Evolutionary conservation across 2,797 vertebrate genomes (phyloP), one percentile per base, ranked within the genome.

Genomic region (Pangasius mekongensis): DNA sequence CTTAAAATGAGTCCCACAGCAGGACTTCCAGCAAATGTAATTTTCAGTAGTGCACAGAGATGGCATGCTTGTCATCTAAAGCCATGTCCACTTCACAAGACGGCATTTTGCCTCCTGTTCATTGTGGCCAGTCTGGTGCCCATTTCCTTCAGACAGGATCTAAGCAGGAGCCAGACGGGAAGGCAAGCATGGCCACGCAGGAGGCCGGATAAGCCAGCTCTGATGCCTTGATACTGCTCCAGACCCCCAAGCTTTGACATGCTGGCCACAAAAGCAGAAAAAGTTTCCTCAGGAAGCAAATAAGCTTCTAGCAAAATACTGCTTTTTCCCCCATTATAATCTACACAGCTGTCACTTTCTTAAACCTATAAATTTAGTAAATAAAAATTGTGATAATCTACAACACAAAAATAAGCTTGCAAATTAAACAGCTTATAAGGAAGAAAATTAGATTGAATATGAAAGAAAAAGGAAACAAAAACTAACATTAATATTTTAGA

Each of bases 151-250:
- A 93, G 93, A 94, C 92, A 89, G 91, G 91, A 93, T 91, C 91
- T 93, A 92, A 92, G 94, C 91, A 92, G 93, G 94, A 95, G 93
- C 94, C 94, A 94, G 94, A 94, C 93, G 91, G 94, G 92, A 92
- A 92, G 93, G 93, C 92, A 92, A 93, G 92, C 93, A 85, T 87
- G 89, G 92, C 95, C 91, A 93, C 93, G 93, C 93, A 94, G 94
- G 94, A 94, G 95, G 94, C 93, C 94, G 93, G 93, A 94, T 92
- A 92, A 92, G 93, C 85, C 87, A 91, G 90, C 89, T 92, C 92
- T 92, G 90, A 89, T 92, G 89, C 89, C 91, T 92, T 92, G 92
- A 92, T 92, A 92, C 90, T 94, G 92, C 89, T 92, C 91, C 89
- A 84, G 84, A 91, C 88, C 89, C 91, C 90, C 91, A 92, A 91